Conservation (phyloP, 1,140 invertebrate species). For the Drosophila suzukii region DNA sequence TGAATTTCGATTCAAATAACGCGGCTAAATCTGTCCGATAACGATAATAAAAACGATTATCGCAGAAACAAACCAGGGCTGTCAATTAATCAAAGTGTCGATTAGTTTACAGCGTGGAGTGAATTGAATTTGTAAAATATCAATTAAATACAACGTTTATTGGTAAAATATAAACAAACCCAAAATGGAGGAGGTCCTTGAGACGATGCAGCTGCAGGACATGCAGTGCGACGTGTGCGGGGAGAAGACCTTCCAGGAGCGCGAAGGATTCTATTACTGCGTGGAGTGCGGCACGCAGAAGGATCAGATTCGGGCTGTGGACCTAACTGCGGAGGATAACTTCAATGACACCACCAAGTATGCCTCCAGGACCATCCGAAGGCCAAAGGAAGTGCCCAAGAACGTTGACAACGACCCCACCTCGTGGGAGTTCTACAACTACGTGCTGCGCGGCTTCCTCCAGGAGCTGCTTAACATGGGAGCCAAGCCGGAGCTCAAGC, state of each 20-base stretch:
- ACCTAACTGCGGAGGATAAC: conserved; percentile 68
- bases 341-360: conserved; percentile 46
- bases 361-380: conserved; percentile 22
- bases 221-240: conserved; percentile 84
- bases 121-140: background rate
- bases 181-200: conserved; percentile 44
- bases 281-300: conserved; percentile 85
- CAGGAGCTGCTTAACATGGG: conserved; percentile 87
- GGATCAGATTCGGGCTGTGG: conserved; percentile 68
- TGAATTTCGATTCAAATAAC: background rate
- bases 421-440: conserved; percentile 86
- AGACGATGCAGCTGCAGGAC: conserved; percentile 53
- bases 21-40: background rate
- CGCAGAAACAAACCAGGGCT: too few relatives aligned
- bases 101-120: background rate
- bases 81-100: too few relatives aligned
- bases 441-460: conserved; percentile 86
- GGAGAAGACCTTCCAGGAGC: conserved; percentile 84
- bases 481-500: conserved; percentile 86
- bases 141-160: background rate
- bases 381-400: conserved; percentile 37
- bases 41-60: background rate
- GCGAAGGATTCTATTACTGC: conserved; percentile 86
- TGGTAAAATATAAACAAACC: background rate
- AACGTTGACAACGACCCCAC: conserved; percentile 85